Base-by-base conservation (phyloP, 2,113 vertebrate genomes). In the Oreocharis arfaki region DNA sequence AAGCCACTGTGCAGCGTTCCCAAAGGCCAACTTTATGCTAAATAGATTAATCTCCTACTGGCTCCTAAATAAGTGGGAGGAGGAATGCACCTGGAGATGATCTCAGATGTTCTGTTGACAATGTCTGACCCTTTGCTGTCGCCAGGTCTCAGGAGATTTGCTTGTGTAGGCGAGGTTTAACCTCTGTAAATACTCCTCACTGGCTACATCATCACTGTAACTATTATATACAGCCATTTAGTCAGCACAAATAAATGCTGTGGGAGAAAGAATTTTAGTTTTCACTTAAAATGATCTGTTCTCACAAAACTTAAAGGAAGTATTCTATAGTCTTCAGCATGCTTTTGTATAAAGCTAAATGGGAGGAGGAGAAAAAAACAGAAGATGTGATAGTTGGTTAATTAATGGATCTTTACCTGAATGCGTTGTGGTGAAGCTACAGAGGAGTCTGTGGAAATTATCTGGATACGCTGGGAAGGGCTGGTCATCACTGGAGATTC, bases 401-500 rank as follows among this genome's bases (percentile, higher is more conserved):
- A 73, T 46, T 6, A 79, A 65, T 24, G 14, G 39, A 71, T 55
- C 80, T 83, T 78, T 98, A 99, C 99, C 98, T 99, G 99, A 98
- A 99, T 99, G 85, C 98, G 98, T 96, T 99, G 99, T 87, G 99
- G 98, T 79, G 99, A 98, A 90, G 98, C 94, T 95, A 98, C 98
- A 35, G 98, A 97, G 67, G 99, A 98, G 91, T 99, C 99, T 65
- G 98, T 97, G 70, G 99, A 99, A 97, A 99, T 99, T 87, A 99
- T 98, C 98, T 99, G 99, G 98, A 99, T 99, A 87, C 98, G 98
- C 35, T 99, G 99, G 56, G 98, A 99, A 97, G 99, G 99, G 98
- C 98, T 98, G 98, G 98, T 99, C 99, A 99, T 99, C 98, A 98
- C 98, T 97, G 98, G 98, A 98, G 98, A 98, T 97, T 98, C 99